Base-by-base conservation (phyloP, 92 coral and sea anemone species). In the Porites cylindrica region DNA sequence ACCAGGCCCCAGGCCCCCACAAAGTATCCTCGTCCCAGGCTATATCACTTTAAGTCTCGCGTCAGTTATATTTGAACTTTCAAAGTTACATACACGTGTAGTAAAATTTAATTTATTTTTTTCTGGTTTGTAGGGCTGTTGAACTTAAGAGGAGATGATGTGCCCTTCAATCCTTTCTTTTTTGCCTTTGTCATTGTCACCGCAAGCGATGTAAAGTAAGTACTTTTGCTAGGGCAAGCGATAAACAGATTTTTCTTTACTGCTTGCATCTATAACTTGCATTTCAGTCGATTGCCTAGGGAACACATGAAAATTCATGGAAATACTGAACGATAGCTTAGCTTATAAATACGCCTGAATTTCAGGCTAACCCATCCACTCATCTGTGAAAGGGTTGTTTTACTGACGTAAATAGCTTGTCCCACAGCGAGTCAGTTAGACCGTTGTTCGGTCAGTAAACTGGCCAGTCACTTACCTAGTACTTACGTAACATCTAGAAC, bases 141-240 rank as follows among this genome's bases (percentile, higher is more conserved):
- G 64, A 96, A 96, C 85, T 77, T 96, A 7, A 96, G 99, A 77
- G 99, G 99, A 29, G 83, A 90, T 0, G 99, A 96, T 75, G 88
- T 93, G 13, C 96, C 96, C 6, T 93, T 88, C 17, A 94, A 92
- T 53, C 99, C 99, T 7, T 91, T 96, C 71, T 96, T 96, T 76
- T 86, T 81, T 58, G 89, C 93, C 2, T 95, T 93, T 82, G 87
- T 90, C 77, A 80, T 96, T 38, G 93, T 93, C 10, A 86, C 91
- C 2, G 47, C 13, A 38, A 82, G 78, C 47, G 83, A 81, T 12
- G 89, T 90, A 67, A 89, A 51, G 99, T 96, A 81, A 91, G 96
- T 95, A 8, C 5, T 14, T 1, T 4, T 10, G 62, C 3, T 53
- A 1, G 19, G n/a, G 16, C 21, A 14, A 14, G 20, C 60, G 13